phyloP scores from a whole-genome alignment of 2,888 invertebrate genomes.

The Agrypnus murinus region DNA sequence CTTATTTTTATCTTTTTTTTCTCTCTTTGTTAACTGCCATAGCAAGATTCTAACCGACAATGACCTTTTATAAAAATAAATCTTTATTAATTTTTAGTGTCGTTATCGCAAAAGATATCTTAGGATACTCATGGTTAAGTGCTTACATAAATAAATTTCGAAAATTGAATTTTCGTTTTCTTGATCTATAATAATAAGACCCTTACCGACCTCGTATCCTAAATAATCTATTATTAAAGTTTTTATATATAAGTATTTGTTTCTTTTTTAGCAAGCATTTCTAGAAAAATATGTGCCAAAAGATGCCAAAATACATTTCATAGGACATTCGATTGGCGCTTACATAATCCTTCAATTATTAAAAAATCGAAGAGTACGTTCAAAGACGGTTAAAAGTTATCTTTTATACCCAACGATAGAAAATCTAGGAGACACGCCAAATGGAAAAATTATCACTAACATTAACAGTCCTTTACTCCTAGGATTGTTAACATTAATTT shows the following conservation, averaged over 20 bases:
- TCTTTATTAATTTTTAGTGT: too few species aligned
- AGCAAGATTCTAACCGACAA: background rate
- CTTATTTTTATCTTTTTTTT: too few species aligned
- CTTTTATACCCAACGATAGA: constrained; percentile 91
- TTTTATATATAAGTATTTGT: too few species aligned
- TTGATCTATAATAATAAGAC: too few species aligned
- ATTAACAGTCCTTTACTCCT: constrained; percentile 72
- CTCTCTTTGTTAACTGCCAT: too few species aligned
- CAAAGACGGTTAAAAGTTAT: constrained; percentile 77
- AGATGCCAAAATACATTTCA: constrained; percentile 81
- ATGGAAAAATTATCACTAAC: constrained; percentile 80
- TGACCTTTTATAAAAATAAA: background rate
- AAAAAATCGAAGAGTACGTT: constrained; percentile 74
- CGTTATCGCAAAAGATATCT: too few species aligned
- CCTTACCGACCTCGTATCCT: too few species aligned
- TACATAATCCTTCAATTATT: constrained; percentile 86
- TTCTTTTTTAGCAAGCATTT: constrained; percentile 74
- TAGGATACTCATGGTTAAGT: too few species aligned
- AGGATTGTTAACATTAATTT: constrained; percentile 68
- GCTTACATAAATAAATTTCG: too few species aligned
- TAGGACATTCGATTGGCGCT: constrained; percentile 93
- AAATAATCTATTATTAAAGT: too few species aligned
- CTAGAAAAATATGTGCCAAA: constrained; percentile 82
- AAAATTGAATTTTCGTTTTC: too few species aligned
- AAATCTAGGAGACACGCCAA: constrained; percentile 83